These are phyloP conservation scores for Macrostomum cliftonense DNA, from an alignment of 2,888 invertebrate species.

Conservation along the genomic window DNA sequence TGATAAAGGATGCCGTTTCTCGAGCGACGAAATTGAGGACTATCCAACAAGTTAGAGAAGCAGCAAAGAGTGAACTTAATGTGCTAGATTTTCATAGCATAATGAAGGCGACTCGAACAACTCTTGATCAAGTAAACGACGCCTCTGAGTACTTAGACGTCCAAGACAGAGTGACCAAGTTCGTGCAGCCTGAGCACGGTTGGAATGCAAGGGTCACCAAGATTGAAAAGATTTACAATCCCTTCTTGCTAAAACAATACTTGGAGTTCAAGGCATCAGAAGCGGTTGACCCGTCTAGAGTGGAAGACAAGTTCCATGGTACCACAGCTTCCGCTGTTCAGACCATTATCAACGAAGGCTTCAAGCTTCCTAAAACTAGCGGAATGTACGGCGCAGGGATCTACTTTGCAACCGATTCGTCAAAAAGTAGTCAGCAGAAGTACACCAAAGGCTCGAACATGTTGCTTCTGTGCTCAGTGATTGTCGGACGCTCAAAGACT, in stretches of 20 bases:
- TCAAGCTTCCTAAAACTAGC: slow-evolving; percentile 4
- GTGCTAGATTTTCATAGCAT: background rate
- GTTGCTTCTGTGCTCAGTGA: slow-evolving; percentile 12
- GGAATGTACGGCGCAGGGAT: slow-evolving; percentile 1
- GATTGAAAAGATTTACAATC: slow-evolving; percentile 12
- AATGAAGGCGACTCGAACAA: background rate
- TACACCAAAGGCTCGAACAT: slow-evolving; percentile 13
- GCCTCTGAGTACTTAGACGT: slow-evolving; percentile 9
- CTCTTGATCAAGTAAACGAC: slow-evolving; percentile 7
- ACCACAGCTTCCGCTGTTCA: slow-evolving; percentile 6
- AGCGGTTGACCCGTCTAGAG: slow-evolving; percentile 5
- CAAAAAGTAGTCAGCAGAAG: slow-evolving; percentile 12
- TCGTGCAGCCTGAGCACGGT: slow-evolving; percentile 12
- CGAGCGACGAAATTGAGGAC: no score
- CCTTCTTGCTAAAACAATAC: slow-evolving; percentile 1
- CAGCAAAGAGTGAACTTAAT: background rate
- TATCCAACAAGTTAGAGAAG: background rate
- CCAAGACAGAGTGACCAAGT: slow-evolving; percentile 8
- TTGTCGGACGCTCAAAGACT: slow-evolving; percentile 8
- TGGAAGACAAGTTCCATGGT: slow-evolving; percentile 13
- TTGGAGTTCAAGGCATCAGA: background rate
- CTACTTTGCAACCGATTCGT: slow-evolving; percentile 14
- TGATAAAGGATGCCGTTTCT: no score
- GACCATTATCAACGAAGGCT: slow-evolving; percentile 8
- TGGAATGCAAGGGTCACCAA: slow-evolving; percentile 10